Percentiles rank a stretch among this genome's conserved stretches.
phyloP scores from a whole-genome alignment of 2,113 vertebrate species.

The human (Homo sapiens) region GRCh38 chr4:56994501-56995000 shows the following conservation, averaged over 20 bases:
- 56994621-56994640: slow-evolving; percentile 54
- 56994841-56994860: slow-evolving; percentile 99
- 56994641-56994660: slow-evolving; percentile 95
- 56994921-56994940: slow-evolving; percentile 9
- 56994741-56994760: slow-evolving; percentile 99
- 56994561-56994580: slow-evolving; percentile 14
- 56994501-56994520: slow-evolving; percentile 98
- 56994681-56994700: slow-evolving; percentile 99
- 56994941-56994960: background rate
- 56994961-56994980: background rate
- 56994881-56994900: background rate
- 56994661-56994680: slow-evolving; percentile 99
- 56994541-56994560: slow-evolving; percentile 9
- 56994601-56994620: background rate
- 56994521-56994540: background rate
- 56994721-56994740: slow-evolving; percentile 99
- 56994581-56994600: background rate
- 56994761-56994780: slow-evolving; percentile 96
- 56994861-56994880: slow-evolving; percentile 91
- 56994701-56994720: slow-evolving; percentile 97
- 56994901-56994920: background rate
- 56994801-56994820: slow-evolving; percentile 98
- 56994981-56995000: background rate
- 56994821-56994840: slow-evolving; percentile 97
- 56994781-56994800: slow-evolving; percentile 96